Conservation (phyloP, 2,797 vertebrate species). For the Thaleichthys pacificus region DNA sequence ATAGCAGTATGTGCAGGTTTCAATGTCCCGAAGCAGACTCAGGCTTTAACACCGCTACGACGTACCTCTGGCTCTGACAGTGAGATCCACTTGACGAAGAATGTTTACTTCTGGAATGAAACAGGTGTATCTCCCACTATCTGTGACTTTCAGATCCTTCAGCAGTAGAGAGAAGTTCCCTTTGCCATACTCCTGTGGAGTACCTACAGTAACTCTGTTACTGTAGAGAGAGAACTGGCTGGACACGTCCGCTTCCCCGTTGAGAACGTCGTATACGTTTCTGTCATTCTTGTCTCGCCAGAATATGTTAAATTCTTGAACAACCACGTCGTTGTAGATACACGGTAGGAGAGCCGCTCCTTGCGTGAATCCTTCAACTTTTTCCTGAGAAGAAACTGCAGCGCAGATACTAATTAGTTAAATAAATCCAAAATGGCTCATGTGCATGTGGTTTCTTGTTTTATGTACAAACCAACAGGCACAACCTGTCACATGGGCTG, state of each 20-base stretch:
- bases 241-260: neutral
- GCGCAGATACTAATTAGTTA: neutral
- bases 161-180: constrained; percentile 11
- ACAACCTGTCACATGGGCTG: neutral
- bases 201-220: constrained; percentile 1
- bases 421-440: neutral
- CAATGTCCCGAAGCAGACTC: neutral
- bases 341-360: neutral
- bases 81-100: neutral
- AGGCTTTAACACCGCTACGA: neutral
- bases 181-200: neutral
- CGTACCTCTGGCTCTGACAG: constrained; percentile 7
- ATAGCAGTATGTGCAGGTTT: neutral
- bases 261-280: constrained; percentile 2
- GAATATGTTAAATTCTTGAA: neutral
- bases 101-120: neutral
- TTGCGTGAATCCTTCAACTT: constrained; percentile 6
- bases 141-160: neutral
- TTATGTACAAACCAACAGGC: neutral
- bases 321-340: fast-evolving
- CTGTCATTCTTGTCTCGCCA: constrained; percentile 11
- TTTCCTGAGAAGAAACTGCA: neutral
- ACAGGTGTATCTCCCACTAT: constrained; percentile 15
- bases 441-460: too few species aligned
- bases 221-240: constrained; percentile 11